These are phyloP conservation scores for Tychaedon coryphoeus DNA, from an alignment of 2,113 vertebrate genomes.

Conservation along the genomic window DNA sequence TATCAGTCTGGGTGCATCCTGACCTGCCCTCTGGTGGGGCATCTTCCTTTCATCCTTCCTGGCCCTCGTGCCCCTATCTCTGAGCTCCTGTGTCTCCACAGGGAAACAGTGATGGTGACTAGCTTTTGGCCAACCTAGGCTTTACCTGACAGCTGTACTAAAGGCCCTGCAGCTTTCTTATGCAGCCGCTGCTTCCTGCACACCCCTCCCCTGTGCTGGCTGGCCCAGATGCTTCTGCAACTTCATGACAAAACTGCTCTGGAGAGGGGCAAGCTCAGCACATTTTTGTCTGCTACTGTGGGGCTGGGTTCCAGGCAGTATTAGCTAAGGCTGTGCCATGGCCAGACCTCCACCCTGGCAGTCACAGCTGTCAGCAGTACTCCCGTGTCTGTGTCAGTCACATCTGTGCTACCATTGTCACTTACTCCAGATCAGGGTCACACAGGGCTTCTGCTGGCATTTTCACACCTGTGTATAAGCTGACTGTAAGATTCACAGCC, in stretches of 20 bases:
- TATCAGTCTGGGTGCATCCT: not conserved
- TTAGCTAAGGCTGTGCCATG: not conserved
- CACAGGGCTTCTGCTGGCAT: not conserved
- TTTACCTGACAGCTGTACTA: not conserved
- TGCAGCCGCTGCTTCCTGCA: not conserved
- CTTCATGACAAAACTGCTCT: rapidly evolving
- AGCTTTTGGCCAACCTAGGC: rapidly evolving
- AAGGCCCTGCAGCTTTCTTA: not conserved
- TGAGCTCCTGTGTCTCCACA: not conserved
- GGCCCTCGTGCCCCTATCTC: not conserved
- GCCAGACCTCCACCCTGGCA: not conserved
- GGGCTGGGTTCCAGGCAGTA: not conserved
- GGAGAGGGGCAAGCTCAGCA: not conserved
- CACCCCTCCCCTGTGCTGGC: not conserved
- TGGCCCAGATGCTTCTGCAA: rapidly evolving
- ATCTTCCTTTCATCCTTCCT: not conserved
- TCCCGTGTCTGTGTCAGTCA: rapidly evolving
- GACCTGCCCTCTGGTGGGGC: rapidly evolving
- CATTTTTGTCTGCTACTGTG: rapidly evolving
- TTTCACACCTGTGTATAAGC: not conserved
- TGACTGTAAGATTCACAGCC: not conserved
- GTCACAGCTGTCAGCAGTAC: not conserved
- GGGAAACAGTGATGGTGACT: not conserved
- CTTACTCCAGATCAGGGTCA: not conserved
- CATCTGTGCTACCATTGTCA: not conserved